Evolutionary conservation across 2,888 invertebrate genomes (phyloP).

Genomic region (Ceraclea dissimilis): DNA sequence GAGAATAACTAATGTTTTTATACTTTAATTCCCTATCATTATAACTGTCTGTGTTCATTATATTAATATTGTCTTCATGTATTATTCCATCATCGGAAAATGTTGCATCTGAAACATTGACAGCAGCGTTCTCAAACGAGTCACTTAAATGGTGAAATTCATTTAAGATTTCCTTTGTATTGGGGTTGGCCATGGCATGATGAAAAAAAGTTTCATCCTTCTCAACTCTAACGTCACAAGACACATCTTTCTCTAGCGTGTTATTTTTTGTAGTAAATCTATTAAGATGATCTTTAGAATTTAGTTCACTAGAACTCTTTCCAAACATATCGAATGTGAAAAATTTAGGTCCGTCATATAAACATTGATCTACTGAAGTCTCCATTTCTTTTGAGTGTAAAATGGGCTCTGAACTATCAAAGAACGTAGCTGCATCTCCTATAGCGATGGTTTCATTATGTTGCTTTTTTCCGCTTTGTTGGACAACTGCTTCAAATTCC

Average conservation of each 20-base stretch:
- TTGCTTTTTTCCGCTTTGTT: not conserved
- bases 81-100: not conserved
- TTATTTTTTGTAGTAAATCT: not conserved
- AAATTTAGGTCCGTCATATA: not conserved
- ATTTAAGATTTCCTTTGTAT: not conserved
- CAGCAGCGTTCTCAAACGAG: no score
- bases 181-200: not conserved
- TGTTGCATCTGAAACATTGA: not conserved
- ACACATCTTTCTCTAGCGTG: not conserved
- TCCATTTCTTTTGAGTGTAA: not conserved
- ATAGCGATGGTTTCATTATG: not conserved
- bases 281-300: not conserved
- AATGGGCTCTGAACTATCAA: not conserved
- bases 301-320: no score
- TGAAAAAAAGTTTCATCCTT: not conserved
- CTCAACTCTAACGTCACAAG: not conserved
- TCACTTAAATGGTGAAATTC: not conserved
- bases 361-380: not conserved
- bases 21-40: not conserved
- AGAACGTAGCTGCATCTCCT: not conserved
- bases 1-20: not conserved
- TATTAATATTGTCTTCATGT: not conserved
- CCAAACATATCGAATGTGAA: not conserved
- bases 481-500: not conserved
- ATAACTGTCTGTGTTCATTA: not conserved